Evolutionary conservation across 2,888 invertebrate species (phyloP).

Genomic region (Calliopum simillimum): DNA sequence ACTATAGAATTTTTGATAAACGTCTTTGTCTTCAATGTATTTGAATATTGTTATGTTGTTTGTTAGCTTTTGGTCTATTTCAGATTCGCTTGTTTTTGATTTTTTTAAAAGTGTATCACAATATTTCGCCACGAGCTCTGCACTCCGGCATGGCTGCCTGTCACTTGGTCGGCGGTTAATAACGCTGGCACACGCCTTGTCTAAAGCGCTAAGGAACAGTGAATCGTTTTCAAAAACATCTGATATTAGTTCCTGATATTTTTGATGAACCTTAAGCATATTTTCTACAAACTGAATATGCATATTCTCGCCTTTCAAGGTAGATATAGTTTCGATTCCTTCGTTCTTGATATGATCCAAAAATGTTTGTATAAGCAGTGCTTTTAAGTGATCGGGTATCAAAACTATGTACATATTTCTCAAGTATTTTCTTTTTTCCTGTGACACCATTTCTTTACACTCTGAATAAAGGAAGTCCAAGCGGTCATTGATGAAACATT

Average conservation of each 20-base stretch:
- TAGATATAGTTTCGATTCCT: slow-evolving; percentile 74
- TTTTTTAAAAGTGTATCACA: slow-evolving; percentile 90
- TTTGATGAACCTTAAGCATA: slow-evolving; percentile 88
- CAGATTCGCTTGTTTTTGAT: slow-evolving; percentile 84
- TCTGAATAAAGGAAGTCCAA: slow-evolving; percentile 68
- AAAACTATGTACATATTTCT: slow-evolving; percentile 91
- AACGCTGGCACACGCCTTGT: slow-evolving; percentile 93
- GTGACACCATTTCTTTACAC: slow-evolving; percentile 77
- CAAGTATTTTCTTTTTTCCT: slow-evolving; percentile 84
- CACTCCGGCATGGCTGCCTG: slow-evolving; percentile 81
- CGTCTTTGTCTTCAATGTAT: slow-evolving; percentile 98
- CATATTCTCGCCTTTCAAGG: slow-evolving; percentile 82
- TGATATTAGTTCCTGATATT: slow-evolving; percentile 87
- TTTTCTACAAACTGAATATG: slow-evolving; percentile 94
- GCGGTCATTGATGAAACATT: slow-evolving; percentile 71
- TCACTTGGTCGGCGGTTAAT: slow-evolving; percentile 83
- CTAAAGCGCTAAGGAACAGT: slow-evolving; percentile 91
- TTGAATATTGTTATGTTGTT: slow-evolving; percentile 96
- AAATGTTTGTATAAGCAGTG: slow-evolving; percentile 73
- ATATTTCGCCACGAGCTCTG: slow-evolving; percentile 91
- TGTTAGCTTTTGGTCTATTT: slow-evolving; percentile 85
- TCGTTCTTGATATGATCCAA: slow-evolving; percentile 79
- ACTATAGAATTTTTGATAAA: slow-evolving; percentile 98
- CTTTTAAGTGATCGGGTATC: slow-evolving; percentile 77
- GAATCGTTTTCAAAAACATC: slow-evolving; percentile 89